Percentiles rank a stretch among this genome's conserved stretches.
These are phyloP conservation scores for Chionomys nivalis DNA, from an alignment of 2,113 vertebrate genomes.

Conservation along the genomic window DNA sequence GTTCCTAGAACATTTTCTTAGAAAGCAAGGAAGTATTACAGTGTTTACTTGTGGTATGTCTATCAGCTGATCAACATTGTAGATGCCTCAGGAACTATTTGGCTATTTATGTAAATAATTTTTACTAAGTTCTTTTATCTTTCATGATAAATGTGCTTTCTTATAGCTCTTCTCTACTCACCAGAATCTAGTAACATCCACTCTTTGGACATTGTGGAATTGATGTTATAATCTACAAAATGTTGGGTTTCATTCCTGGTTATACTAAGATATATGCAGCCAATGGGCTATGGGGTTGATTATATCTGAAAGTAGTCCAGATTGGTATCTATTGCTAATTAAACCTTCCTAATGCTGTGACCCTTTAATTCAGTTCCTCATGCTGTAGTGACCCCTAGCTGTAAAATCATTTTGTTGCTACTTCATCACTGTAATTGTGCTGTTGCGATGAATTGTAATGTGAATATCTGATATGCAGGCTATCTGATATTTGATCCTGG, in stretches of 20 bases:
- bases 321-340: background rate
- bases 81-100: background rate
- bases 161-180: background rate
- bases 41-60: background rate
- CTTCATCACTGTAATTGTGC: background rate
- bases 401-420: background rate
- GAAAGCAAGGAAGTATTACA: background rate
- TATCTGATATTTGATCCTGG: background rate
- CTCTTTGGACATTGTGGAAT: background rate
- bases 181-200: background rate
- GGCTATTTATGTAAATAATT: background rate
- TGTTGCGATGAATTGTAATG: background rate
- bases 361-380: background rate
- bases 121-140: background rate
- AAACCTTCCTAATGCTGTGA: background rate
- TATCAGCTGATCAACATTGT: background rate
- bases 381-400: background rate
- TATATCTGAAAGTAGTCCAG: background rate
- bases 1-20: background rate
- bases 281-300: too few relatives aligned
- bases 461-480: background rate
- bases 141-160: background rate
- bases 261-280: background rate
- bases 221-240: background rate
- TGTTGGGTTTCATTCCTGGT: background rate